phyloP scores from a whole-genome alignment of 2,888 invertebrate genomes.

The Aleiodes leptofemur region DNA sequence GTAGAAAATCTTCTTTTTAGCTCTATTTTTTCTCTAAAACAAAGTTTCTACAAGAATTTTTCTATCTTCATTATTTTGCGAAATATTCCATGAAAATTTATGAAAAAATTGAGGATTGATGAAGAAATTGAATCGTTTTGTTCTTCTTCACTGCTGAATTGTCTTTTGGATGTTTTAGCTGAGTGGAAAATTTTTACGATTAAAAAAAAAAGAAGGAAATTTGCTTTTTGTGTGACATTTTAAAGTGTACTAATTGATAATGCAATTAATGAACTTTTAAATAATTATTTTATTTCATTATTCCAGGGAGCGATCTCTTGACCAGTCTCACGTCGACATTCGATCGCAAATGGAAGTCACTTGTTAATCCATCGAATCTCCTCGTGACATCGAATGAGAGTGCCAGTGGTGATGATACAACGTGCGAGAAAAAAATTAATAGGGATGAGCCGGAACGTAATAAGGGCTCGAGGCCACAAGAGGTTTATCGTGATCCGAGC shows the following conservation, averaged over 20 bases:
- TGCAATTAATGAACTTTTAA: conserved; percentile 17
- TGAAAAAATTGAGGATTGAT: not conserved
- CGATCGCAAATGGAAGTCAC: conserved; percentile 87
- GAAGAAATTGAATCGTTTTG: conserved; percentile 50
- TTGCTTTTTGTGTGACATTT: conserved; percentile 34
- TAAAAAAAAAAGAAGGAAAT: not conserved
- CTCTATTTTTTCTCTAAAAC: too few species aligned
- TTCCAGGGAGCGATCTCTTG: conserved; percentile 89
- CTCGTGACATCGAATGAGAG: conserved; percentile 54
- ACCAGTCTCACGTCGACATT: conserved; percentile 90
- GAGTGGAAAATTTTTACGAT: conserved; percentile 5
- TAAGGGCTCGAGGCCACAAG: conserved; percentile 59
- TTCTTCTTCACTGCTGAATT: conserved; percentile 44
- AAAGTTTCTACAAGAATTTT: too few species aligned
- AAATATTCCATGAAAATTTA: too few species aligned
- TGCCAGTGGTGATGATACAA: conserved; percentile 54
- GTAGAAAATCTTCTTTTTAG: too few species aligned
- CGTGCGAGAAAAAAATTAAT: conserved; percentile 57
- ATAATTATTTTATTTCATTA: conserved; percentile 20
- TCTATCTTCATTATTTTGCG: too few species aligned
- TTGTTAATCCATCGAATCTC: conserved; percentile 79
- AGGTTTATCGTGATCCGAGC: conserved; percentile 70
- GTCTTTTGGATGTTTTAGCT: conserved; percentile 42
- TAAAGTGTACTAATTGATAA: conserved; percentile 48
- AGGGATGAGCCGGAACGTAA: conserved; percentile 39